Conservation (phyloP, 2,888 invertebrate genomes). For the Slavum lentiscoides region DNA sequence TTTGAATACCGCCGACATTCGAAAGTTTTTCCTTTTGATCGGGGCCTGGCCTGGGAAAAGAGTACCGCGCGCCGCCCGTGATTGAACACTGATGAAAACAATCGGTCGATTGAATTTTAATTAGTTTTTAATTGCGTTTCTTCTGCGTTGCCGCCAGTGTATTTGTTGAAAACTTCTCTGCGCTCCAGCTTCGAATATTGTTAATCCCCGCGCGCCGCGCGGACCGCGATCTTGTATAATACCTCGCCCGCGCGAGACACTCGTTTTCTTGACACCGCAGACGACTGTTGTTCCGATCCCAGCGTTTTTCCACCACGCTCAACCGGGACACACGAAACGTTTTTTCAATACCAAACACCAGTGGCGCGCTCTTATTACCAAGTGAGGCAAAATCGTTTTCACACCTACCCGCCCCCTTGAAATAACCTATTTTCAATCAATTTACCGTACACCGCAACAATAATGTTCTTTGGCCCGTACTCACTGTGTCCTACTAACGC, state of each 20-base stretch:
- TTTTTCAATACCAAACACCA: too few relatives aligned
- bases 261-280: constrained; percentile 47
- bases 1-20: constrained; percentile 44
- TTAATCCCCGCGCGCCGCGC: constrained; percentile 24
- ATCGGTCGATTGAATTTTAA: constrained; percentile 53
- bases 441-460: too few relatives aligned
- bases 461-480: too few relatives aligned
- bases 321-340: background rate
- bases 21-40: constrained; percentile 52
- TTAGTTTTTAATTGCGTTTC: constrained; percentile 53
- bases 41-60: constrained; percentile 29
- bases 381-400: too few relatives aligned
- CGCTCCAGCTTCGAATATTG: constrained; percentile 3
- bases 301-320: background rate
- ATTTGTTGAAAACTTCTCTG: constrained; percentile 25
- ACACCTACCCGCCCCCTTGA: too few relatives aligned
- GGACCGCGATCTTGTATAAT: constrained; percentile 19
- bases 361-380: too few relatives aligned
- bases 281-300: constrained; percentile 11
- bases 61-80: constrained; percentile 29
- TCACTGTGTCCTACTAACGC: too few relatives aligned
- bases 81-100: constrained; percentile 52
- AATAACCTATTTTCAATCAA: too few relatives aligned
- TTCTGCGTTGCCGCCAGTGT: constrained; percentile 41
- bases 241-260: constrained; percentile 25